Conservation (phyloP, 2,888 invertebrate genomes). For the Brenthis daphne region DNA sequence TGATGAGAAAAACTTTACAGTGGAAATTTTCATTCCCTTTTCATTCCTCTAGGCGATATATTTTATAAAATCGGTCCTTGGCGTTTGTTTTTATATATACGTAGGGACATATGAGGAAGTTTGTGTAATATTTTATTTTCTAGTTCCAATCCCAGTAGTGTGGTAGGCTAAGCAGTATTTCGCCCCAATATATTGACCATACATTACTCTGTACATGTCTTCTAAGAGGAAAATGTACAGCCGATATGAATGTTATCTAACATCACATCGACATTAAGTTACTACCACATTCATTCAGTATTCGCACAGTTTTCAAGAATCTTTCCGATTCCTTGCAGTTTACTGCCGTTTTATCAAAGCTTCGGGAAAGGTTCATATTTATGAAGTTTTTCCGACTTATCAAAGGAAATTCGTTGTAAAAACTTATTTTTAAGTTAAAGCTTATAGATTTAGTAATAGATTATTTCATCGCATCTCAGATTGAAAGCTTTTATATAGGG, state of each 20-base stretch:
- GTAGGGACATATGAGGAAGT: not conserved
- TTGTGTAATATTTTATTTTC: not conserved
- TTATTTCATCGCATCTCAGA: not conserved
- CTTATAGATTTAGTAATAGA: not conserved
- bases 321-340: conserved; percentile 1
- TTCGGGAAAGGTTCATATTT: conserved; percentile 18
- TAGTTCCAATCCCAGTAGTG: not conserved
- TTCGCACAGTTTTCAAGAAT: conserved; percentile 23
- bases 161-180: too few relatives aligned
- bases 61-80: not conserved
- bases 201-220: too few relatives aligned
- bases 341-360: conserved; percentile 26
- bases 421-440: conserved; percentile 1
- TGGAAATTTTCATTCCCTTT: too few relatives aligned
- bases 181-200: too few relatives aligned
- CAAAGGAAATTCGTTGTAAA: conserved; percentile 5
- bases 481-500: not conserved
- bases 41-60: not conserved
- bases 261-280: conserved; percentile 2
- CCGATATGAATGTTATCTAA: too few relatives aligned
- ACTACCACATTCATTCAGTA: conserved; percentile 22
- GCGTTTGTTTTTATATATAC: not conserved
- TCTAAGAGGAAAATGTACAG: too few relatives aligned
- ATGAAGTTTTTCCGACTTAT: conserved; percentile 16
- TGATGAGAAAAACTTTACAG: too few relatives aligned